These are phyloP conservation scores for Trinectes maculatus DNA, from an alignment of 2,113 vertebrate genomes.

Conservation along the genomic window DNA sequence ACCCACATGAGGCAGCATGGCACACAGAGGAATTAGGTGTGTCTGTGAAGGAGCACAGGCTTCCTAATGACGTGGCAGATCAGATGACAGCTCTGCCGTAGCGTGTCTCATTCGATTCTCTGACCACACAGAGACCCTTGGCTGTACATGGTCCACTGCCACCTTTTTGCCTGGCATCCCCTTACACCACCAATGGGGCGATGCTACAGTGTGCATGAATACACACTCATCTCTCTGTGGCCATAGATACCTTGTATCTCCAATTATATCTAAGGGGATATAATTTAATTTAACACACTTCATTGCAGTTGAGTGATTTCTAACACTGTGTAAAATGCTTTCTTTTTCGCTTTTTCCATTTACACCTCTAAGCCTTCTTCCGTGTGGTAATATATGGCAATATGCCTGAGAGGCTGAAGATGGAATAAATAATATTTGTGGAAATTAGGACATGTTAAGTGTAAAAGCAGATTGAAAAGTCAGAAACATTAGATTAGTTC, in stretches of 20 bases:
- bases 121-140: background rate
- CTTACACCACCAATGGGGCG: slow-evolving; percentile 1
- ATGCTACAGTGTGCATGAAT: slow-evolving; percentile 1
- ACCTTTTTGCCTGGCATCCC: slow-evolving; percentile 16
- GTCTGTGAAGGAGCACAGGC: slow-evolving; percentile 38
- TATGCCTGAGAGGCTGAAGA: slow-evolving; percentile 18
- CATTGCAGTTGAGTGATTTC: background rate
- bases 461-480: slow-evolving; percentile 41
- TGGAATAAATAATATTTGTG: slow-evolving; percentile 47
- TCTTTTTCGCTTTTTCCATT: slow-evolving; percentile 23
- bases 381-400: slow-evolving; percentile 40
- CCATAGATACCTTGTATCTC: slow-evolving; percentile 1
- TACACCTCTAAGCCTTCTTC: slow-evolving; percentile 9
- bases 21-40: slow-evolving; percentile 35
- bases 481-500: slow-evolving; percentile 40
- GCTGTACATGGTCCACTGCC: slow-evolving; percentile 14
- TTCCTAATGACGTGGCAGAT: slow-evolving; percentile 47
- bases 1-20: slow-evolving; percentile 48
- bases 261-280: background rate
- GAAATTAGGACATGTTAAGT: slow-evolving; percentile 27
- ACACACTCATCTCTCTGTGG: background rate
- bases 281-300: slow-evolving; percentile 2
- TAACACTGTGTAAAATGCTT: slow-evolving; percentile 5
- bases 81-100: slow-evolving; percentile 47
- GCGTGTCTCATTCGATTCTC: slow-evolving; percentile 25